Evolutionary conservation across 2,113 vertebrate species (phyloP).

Genomic region (Sinocyclocheilus grahami): DNA sequence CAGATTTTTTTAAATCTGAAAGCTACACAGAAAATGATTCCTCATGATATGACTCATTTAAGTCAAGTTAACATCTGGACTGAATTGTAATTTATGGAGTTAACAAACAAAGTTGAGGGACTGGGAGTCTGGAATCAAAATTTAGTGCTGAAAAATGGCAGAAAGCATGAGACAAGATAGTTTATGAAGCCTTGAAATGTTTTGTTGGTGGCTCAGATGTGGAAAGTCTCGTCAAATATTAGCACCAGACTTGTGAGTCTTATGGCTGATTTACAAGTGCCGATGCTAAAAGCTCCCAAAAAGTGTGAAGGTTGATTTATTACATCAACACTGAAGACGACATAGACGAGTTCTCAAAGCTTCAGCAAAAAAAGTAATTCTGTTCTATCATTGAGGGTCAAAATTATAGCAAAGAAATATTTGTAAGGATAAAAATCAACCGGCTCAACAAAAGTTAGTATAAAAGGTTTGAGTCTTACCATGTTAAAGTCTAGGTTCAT

Average conservation of each 20-base stretch:
- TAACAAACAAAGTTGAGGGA: background rate
- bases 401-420: background rate
- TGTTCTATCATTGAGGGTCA: background rate
- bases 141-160: background rate
- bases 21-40: background rate
- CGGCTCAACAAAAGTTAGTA: background rate
- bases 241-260: conserved; percentile 32
- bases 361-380: conserved; percentile 25
- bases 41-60: background rate
- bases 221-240: conserved; percentile 7
- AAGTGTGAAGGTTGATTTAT: background rate
- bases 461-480: conserved; percentile 76
- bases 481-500: conserved; percentile 94
- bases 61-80: background rate
- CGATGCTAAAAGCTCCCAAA: conserved; percentile 14
- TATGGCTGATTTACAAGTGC: conserved; percentile 33
- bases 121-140: background rate
- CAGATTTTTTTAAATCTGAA: no score
- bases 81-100: background rate
- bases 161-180: background rate
- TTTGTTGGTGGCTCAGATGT: conserved; percentile 19
- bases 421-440: background rate
- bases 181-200: background rate
- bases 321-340: background rate
- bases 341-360: background rate